These are phyloP conservation scores for Amyelois transitella DNA, from an alignment of 1,140 invertebrate genomes.

Conservation along the genomic window DNA sequence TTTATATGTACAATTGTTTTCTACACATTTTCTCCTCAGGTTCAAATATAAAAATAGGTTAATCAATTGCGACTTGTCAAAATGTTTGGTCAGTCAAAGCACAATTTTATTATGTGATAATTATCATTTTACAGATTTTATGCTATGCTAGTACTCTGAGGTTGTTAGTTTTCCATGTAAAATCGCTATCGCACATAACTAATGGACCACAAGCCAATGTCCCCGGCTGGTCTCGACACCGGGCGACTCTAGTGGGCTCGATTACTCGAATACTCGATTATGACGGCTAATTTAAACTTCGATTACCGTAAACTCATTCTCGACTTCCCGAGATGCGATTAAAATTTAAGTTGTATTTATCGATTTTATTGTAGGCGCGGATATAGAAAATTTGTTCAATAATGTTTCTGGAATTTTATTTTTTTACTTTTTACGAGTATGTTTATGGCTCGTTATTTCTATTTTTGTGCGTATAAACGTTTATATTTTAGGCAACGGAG, in stretches of 20 bases:
- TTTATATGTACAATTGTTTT: no score
- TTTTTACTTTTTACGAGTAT: background rate
- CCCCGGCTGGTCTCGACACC: background rate
- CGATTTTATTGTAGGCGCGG: background rate
- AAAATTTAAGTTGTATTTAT: background rate
- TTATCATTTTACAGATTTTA: background rate
- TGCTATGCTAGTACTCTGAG: no score
- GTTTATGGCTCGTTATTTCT: background rate
- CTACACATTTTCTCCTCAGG: no score
- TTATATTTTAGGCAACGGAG: no score
- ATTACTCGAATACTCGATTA: constrained; percentile 1
- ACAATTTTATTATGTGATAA: background rate
- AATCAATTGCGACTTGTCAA: no score
- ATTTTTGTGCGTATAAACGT: no score
- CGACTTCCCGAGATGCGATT: background rate
- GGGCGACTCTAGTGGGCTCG: constrained; percentile 2
- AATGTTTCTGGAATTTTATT: background rate
- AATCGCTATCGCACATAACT: background rate
- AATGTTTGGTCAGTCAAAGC: no score
- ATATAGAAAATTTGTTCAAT: background rate
- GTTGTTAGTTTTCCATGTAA: background rate
- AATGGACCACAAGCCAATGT: background rate
- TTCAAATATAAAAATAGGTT: no score
- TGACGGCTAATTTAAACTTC: constrained; percentile 4
- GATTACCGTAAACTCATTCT: constrained; percentile 1